Evolutionary conservation across 2,888 invertebrate genomes (phyloP).

Genomic region (Euclidia mi): DNA sequence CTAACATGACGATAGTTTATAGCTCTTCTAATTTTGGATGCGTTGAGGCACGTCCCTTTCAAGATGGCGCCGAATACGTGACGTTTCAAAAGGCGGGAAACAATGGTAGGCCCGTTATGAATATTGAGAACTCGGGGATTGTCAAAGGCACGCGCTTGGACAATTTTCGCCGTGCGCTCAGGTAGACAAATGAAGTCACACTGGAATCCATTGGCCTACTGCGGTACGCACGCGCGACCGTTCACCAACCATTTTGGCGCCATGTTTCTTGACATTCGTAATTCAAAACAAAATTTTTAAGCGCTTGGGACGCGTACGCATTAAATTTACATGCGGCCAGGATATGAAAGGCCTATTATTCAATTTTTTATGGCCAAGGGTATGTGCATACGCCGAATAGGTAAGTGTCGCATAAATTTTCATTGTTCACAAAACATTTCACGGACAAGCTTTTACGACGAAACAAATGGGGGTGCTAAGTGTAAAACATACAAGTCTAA

Average conservation of each 20-base stretch:
- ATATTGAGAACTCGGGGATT: slow-evolving; percentile 82
- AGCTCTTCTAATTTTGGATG: slow-evolving; percentile 72
- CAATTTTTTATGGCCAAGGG: slow-evolving; percentile 10
- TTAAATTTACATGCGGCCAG: slow-evolving; percentile 36
- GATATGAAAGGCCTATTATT: slow-evolving; percentile 29
- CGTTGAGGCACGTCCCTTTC: slow-evolving; percentile 80
- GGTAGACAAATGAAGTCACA: slow-evolving; percentile 64
- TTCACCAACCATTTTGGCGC: slow-evolving; percentile 59
- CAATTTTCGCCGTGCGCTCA: slow-evolving; percentile 74
- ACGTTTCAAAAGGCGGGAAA: slow-evolving; percentile 82
- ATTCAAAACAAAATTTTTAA: slow-evolving; percentile 68
- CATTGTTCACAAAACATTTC: background rate
- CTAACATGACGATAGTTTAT: slow-evolving; percentile 55
- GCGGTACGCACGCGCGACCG: slow-evolving; percentile 61
- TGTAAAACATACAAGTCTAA: background rate
- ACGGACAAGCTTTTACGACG: background rate
- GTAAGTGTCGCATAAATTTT: slow-evolving; percentile 5
- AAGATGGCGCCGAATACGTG: slow-evolving; percentile 86
- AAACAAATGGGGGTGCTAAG: background rate
- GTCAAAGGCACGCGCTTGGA: slow-evolving; percentile 71
- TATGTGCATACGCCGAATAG: background rate
- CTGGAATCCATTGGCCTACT: slow-evolving; percentile 72
- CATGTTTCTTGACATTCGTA: slow-evolving; percentile 67
- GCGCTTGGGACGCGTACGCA: slow-evolving; percentile 27
- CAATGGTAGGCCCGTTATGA: slow-evolving; percentile 85